Base-by-base conservation (phyloP, 2,113 vertebrate species). In the Xiphophorus maculatus region DNA sequence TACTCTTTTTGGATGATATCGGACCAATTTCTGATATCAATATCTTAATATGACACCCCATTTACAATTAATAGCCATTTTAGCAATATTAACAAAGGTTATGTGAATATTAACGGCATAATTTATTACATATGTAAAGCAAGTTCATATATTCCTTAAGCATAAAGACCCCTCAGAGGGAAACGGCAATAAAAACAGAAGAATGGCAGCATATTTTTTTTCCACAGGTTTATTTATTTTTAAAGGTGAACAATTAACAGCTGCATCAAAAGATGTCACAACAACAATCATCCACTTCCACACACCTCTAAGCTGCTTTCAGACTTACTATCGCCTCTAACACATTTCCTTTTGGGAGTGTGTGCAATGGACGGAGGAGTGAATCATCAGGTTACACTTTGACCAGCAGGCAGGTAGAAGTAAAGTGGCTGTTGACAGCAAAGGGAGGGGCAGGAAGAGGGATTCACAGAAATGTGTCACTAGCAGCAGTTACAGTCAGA, bases 401-500 rank as follows among this genome's bases (percentile, higher is more conserved):
- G 42, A 63, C 71, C 66, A 58, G 37, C 66, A 84, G 74, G 71
- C 73, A 67, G 66, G 70, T 77, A 80, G 74, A 80, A 40, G 62
- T 69, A 48, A 63, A 74, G 0, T 5, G 28, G 71, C 33, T 61
- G 48, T 33, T 58, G 2, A 48, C 71, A 73, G 76, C 66, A 65
- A 71, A 30, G 69, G 71, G 70, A 11, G 42, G 5, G 4, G 5
- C 5, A 3, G 35, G 35, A 12, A 15, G 61, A 42, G 44, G 25
- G 27, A 19, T 32, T 58, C 13, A 33, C 2, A 32, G 66, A 5
- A 32, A 15, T 30, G 13, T 28, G 40, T 71, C 58, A 74, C 40
- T 65, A 75, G 88, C 76, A 85, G 88, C 84, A 74, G 77, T 85
- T 70, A 69, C 66, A 75, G 76, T 79, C 70, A 77, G 72, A 79